A percentile compares a stretch with the other conserved stretches of the same genome.
Conservation (phyloP, 2,888 invertebrate species). For the Silvanus unidentatus region DNA sequence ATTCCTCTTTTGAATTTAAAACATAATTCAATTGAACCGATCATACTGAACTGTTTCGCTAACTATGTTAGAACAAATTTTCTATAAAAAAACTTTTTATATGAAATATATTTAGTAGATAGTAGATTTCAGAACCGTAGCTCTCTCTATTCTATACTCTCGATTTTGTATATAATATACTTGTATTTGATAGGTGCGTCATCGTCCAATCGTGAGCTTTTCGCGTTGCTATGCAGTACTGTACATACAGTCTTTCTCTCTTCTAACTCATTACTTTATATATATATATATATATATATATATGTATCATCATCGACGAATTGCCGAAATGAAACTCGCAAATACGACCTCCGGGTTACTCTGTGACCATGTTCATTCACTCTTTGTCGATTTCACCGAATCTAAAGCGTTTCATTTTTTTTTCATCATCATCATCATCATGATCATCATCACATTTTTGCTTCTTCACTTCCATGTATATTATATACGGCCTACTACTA, state of each 20-base stretch:
- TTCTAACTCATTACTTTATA: slow-evolving; percentile 19
- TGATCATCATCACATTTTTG: no score
- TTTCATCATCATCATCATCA: not conserved
- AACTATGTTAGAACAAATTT: no score
- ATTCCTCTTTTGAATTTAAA: no score
- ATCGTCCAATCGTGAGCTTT: slow-evolving; percentile 29
- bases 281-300: no score
- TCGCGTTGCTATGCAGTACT: slow-evolving; percentile 34
- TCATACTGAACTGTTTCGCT: no score
- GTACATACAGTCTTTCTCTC: slow-evolving; percentile 24
- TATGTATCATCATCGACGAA: slow-evolving; percentile 4
- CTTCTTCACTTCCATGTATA: no score
- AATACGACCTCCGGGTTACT: slow-evolving; percentile 6
- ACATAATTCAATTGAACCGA: no score
- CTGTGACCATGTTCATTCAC: slow-evolving; percentile 5
- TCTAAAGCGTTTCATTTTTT: slow-evolving; percentile 3
- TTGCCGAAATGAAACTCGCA: slow-evolving; percentile 6
- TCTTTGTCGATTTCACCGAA: slow-evolving; percentile 6
- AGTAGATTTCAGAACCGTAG: no score
- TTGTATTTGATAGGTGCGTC: slow-evolving; percentile 27
- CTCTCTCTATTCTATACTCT: slow-evolving; percentile 18
- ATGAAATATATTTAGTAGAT: no score
- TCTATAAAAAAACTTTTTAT: no score
- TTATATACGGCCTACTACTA: no score
- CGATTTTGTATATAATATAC: slow-evolving; percentile 26